phyloP scores from a whole-genome alignment of 2,113 vertebrate genomes.

The Catharus minimus region DNA sequence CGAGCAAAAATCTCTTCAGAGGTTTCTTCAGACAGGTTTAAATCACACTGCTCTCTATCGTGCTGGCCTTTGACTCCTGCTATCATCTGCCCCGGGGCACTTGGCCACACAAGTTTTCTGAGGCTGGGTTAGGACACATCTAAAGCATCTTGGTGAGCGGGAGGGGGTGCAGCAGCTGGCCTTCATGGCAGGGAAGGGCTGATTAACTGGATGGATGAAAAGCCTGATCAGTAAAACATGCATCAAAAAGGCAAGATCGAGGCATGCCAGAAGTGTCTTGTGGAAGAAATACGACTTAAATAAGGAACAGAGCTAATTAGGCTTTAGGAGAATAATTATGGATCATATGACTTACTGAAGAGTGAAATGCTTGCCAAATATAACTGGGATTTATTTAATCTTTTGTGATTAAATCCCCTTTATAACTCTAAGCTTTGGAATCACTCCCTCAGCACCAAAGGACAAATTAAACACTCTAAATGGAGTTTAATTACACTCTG shows the following conservation, averaged over 20 bases:
- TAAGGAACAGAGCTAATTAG: conserved; percentile 19
- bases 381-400: conserved; percentile 37
- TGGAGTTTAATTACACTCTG: conserved; percentile 35
- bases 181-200: background rate
- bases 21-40: conserved; percentile 28
- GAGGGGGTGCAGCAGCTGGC: background rate
- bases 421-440: conserved; percentile 27
- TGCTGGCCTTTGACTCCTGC: conserved; percentile 46
- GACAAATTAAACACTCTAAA: conserved; percentile 47
- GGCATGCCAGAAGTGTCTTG: background rate
- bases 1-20: conserved; percentile 38
- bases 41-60: background rate
- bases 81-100: conserved; percentile 4
- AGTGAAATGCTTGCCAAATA: background rate
- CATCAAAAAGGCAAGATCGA: background rate
- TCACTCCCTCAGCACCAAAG: conserved; percentile 13
- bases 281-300: background rate
- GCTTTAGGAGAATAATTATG: background rate
- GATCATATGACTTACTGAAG: conserved; percentile 1
- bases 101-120: conserved; percentile 34
- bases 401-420: conserved; percentile 53
- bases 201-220: background rate
- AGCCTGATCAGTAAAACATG: background rate
- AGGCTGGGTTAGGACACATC: background rate
- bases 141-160: background rate